A percentile compares a stretch with the other conserved stretches of the same genome.
Evolutionary conservation across 1,140 invertebrate species (phyloP).

Genomic region (Goniozus legneri): DNA sequence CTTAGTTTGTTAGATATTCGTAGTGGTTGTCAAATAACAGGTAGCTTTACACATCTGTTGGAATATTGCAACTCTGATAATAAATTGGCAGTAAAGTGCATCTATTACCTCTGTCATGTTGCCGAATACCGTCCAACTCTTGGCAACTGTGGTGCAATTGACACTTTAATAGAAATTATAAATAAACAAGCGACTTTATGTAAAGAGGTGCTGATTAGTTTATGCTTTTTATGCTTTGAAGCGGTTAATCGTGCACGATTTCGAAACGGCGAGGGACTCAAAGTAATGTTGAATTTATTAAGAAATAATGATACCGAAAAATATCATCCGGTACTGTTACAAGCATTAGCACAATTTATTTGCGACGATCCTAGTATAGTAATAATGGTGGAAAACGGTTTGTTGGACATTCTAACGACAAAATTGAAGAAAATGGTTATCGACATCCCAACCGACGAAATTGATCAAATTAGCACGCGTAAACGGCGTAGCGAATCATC

Average conservation of each 20-base stretch:
- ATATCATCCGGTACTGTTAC: conserved; percentile 35
- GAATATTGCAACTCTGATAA: conserved; percentile 29
- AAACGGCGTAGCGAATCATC: conserved; percentile 30
- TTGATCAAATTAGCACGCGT: conserved; percentile 22
- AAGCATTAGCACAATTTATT: conserved; percentile 37
- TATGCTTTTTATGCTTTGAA: conserved; percentile 45
- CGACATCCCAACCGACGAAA: conserved; percentile 11
- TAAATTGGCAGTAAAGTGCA: conserved; percentile 36
- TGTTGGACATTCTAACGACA: conserved; percentile 34
- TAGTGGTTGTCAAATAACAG: conserved; percentile 32
- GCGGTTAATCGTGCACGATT: conserved; percentile 40
- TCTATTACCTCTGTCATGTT: conserved; percentile 37
- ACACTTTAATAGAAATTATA: conserved; percentile 28
- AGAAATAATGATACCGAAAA: conserved; percentile 26
- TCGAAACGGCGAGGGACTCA: conserved; percentile 28
- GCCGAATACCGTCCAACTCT: conserved; percentile 37
- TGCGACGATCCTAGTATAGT: conserved; percentile 34
- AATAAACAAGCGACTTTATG: conserved; percentile 16
- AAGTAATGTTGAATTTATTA: conserved; percentile 36
- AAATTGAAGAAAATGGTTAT: conserved; percentile 34
- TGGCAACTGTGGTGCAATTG: conserved; percentile 34
- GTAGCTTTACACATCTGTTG: conserved; percentile 35
- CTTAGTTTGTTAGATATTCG: conserved; percentile 21
- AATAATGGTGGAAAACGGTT: conserved; percentile 41
- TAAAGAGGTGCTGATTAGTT: conserved; percentile 25